Evolutionary conservation across 64 coral and sea anemone genomes (phyloP).

Genomic region (Pachyseris speciosa): DNA sequence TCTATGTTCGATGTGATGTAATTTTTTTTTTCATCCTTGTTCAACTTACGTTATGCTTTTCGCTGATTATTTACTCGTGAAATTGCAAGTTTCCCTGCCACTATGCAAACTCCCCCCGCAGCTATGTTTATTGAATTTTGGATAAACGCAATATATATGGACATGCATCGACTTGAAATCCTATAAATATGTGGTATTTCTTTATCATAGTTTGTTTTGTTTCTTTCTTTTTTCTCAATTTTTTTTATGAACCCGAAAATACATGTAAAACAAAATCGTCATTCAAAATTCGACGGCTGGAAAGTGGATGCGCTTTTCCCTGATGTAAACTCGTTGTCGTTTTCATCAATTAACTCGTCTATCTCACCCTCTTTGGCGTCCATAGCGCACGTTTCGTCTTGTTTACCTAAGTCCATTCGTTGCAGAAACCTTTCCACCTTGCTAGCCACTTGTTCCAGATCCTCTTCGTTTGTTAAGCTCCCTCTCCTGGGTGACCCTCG

Average conservation of each 20-base stretch:
- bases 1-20: too few relatives aligned
- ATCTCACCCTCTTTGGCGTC: background rate
- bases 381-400: constrained; percentile 5
- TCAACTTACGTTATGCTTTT: too few relatives aligned
- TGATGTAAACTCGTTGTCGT: background rate
- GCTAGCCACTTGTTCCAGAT: constrained; percentile 68
- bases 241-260: background rate
- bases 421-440: constrained; percentile 92
- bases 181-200: too few relatives aligned
- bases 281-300: constrained; percentile 48
- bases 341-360: background rate
- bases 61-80: background rate
- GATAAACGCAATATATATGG: background rate
- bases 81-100: background rate
- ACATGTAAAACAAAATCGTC: background rate
- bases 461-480: constrained; percentile 57
- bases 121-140: background rate
- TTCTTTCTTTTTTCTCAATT: background rate
- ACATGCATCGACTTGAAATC: too few relatives aligned
- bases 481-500: constrained; percentile 46
- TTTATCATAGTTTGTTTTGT: too few relatives aligned
- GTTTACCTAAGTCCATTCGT: constrained; percentile 67
- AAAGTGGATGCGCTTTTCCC: too few relatives aligned
- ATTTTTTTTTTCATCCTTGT: background rate
- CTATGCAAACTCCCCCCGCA: background rate